These are phyloP conservation scores for Paralinhomoeus sp. DNA, from an alignment of 2,888 invertebrate genomes.

Conservation along the genomic window DNA sequence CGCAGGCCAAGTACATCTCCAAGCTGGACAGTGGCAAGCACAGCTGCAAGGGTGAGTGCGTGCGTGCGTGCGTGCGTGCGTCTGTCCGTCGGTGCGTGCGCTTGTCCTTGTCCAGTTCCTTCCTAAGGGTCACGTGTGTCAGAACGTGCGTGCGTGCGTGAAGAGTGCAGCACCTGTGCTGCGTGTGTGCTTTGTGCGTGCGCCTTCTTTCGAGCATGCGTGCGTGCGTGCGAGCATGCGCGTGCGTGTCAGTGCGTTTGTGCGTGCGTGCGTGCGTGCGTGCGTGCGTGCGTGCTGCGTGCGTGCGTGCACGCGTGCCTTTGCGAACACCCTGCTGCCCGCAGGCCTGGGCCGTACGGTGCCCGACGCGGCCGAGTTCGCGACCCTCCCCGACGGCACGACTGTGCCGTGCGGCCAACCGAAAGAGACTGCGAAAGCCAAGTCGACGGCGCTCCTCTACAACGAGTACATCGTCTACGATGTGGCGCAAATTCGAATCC, in stretches of 20 bases:
- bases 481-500: conserved; percentile 68
- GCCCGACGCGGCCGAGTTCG: conserved; percentile 47
- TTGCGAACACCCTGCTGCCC: conserved; percentile 1
- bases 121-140: not conserved
- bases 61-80: not conserved
- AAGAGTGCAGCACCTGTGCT: too few species aligned
- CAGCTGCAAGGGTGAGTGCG: conserved; percentile 51
- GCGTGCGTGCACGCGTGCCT: too few species aligned
- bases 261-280: too few species aligned
- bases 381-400: conserved; percentile 39
- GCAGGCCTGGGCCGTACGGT: conserved; percentile 47
- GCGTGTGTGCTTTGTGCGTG: too few species aligned
- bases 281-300: too few species aligned
- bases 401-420: conserved; percentile 27
- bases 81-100: not conserved
- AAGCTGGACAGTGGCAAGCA: conserved; percentile 59
- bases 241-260: too few species aligned
- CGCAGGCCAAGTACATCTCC: conserved; percentile 30
- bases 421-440: conserved; percentile 8
- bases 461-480: conserved; percentile 59
- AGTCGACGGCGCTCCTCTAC: conserved; percentile 10
- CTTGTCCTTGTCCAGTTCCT: not conserved
- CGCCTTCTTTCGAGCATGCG: too few species aligned
- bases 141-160: too few species aligned
- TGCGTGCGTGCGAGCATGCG: too few species aligned